Percentiles rank a stretch among this genome's conserved stretches.
These are phyloP conservation scores for Nylanderia fulva DNA, from an alignment of 1,140 invertebrate species.

Conservation along the genomic window DNA sequence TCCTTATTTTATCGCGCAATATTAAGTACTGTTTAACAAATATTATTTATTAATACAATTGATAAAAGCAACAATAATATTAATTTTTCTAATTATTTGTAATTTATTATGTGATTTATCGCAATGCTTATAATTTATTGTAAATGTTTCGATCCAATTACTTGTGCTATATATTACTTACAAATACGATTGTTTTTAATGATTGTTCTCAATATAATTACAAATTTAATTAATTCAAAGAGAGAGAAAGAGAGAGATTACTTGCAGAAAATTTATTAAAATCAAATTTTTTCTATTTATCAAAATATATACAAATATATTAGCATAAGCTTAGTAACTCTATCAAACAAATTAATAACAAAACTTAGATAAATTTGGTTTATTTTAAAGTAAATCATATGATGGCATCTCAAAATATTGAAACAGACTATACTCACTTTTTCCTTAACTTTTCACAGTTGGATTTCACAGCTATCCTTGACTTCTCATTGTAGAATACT, in stretches of 20 bases:
- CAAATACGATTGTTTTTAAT: neutral
- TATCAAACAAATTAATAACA: neutral
- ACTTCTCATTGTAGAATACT: conserved; percentile 13
- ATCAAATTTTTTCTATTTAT: neutral
- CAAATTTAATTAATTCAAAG: too few relatives aligned
- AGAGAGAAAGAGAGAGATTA: neutral
- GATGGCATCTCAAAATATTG: neutral
- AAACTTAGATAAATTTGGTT: neutral
- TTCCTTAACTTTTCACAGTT: neutral
- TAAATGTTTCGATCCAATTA: neutral
- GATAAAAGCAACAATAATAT: neutral
- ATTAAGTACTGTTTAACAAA: neutral
- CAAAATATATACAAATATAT: neutral
- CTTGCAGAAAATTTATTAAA: neutral
- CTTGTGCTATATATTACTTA: neutral
- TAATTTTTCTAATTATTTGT: neutral
- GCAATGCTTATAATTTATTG: neutral
- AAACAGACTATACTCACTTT: neutral
- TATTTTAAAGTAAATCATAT: neutral
- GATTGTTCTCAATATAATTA: neutral
- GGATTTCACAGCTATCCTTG: neutral
- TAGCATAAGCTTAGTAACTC: neutral
- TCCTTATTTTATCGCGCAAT: neutral
- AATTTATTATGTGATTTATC: neutral
- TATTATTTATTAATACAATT: neutral